These are phyloP conservation scores for Meiosimyza platycephala DNA, from an alignment of 2,888 invertebrate genomes.

Conservation along the genomic window DNA sequence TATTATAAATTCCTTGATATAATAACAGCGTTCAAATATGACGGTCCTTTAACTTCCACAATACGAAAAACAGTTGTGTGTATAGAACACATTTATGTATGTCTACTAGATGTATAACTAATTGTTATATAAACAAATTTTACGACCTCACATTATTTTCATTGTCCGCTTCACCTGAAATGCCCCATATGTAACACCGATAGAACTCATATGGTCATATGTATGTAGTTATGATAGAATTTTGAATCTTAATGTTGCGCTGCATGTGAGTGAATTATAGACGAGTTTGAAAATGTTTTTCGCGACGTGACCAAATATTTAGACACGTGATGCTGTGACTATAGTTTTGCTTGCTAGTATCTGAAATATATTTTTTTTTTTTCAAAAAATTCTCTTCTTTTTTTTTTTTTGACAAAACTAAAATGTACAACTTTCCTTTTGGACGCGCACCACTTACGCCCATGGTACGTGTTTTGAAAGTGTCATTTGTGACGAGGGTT, in stretches of 20 bases:
- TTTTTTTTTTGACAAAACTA: background rate
- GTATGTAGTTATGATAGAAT: background rate
- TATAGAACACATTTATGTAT: too few species aligned
- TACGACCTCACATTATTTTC: too few species aligned
- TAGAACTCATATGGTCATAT: too few species aligned
- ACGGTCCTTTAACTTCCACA: too few species aligned
- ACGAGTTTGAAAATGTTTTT: slow-evolving; percentile 1
- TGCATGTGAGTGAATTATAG: slow-evolving; percentile 28
- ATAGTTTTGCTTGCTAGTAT: slow-evolving; percentile 16
- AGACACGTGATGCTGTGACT: slow-evolving; percentile 23
- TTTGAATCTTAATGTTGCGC: slow-evolving; percentile 31
- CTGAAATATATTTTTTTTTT: background rate
- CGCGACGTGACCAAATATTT: slow-evolving; percentile 26
- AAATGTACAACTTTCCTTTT: slow-evolving; percentile 27
- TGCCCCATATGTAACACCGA: too few species aligned
- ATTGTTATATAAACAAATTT: too few species aligned
- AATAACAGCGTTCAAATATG: too few species aligned
- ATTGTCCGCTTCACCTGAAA: too few species aligned
- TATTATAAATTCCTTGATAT: too few species aligned
- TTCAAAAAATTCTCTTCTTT: slow-evolving; percentile 2
- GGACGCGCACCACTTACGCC: slow-evolving; percentile 38
- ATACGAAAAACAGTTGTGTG: too few species aligned
- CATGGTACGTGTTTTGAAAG: slow-evolving; percentile 34
- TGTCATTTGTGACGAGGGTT: slow-evolving; percentile 18
- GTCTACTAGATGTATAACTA: too few species aligned